These are phyloP conservation scores for Oryzaephilus surinamensis DNA, from an alignment of 1,140 invertebrate species.

Conservation along the genomic window DNA sequence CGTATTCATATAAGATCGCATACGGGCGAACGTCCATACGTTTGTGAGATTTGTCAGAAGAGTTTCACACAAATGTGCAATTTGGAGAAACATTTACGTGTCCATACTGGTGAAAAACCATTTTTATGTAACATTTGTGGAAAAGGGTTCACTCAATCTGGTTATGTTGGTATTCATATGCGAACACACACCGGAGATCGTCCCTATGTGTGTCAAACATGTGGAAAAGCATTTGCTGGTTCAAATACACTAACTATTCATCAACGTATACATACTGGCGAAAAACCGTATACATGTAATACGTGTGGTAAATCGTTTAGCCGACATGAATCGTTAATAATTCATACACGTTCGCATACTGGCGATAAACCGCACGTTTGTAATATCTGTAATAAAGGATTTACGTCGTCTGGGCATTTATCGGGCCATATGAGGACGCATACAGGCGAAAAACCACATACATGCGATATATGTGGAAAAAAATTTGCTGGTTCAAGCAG, in stretches of 20 bases:
- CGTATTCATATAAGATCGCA: constrained; percentile 34
- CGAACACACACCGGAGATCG: constrained; percentile 41
- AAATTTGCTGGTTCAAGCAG: constrained; percentile 33
- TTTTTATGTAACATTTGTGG: constrained; percentile 47
- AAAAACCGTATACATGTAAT: constrained; percentile 49
- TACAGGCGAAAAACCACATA: constrained; percentile 29
- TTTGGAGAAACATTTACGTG: constrained; percentile 39
- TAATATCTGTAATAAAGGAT: constrained; percentile 35
- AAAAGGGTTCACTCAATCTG: constrained; percentile 39
- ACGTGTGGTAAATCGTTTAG: constrained; percentile 47
- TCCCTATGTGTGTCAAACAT: constrained; percentile 37
- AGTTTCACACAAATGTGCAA: constrained; percentile 49
- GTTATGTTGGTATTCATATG: constrained; percentile 41
- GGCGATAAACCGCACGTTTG: constrained; percentile 38
- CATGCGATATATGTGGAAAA: constrained; percentile 29
- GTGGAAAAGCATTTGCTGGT: constrained; percentile 39
- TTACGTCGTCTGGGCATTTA: constrained; percentile 30
- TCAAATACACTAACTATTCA: constrained; percentile 41
- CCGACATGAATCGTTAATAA: constrained; percentile 34
- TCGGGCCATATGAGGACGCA: constrained; percentile 32
- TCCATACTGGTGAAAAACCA: constrained; percentile 40
- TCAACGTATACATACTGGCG: constrained; percentile 50
- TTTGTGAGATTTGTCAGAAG: constrained; percentile 67
- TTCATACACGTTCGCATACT: constrained; percentile 37
- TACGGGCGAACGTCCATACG: constrained; percentile 41